Conservation (phyloP, 2,113 vertebrate species). For the Rhinolophus sinicus region DNA sequence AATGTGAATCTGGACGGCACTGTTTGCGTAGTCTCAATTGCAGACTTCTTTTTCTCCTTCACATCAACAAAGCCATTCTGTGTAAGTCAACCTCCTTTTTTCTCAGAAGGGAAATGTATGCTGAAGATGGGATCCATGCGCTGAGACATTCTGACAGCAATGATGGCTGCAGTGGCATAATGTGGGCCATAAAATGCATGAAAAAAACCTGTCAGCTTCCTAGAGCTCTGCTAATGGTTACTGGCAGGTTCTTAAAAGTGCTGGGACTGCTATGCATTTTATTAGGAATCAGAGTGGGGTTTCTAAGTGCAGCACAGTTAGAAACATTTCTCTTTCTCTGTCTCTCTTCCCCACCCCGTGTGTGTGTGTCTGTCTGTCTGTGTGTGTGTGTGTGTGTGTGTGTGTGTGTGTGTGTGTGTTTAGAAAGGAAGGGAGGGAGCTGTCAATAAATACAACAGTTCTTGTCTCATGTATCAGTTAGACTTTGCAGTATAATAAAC, state of each 20-base stretch:
- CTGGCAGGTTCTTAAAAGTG: background rate
- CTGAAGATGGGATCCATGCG: background rate
- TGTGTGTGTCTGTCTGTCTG: too few relatives aligned
- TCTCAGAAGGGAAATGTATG: slow-evolving; percentile 6
- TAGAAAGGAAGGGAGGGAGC: background rate
- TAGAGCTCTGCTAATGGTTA: background rate
- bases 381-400: background rate
- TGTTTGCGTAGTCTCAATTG: slow-evolving; percentile 13
- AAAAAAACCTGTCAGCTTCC: background rate
- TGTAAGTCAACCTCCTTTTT: background rate
- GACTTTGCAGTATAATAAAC: background rate
- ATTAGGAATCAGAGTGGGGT: background rate
- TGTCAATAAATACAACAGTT: background rate
- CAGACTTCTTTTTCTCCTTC: slow-evolving; percentile 46
- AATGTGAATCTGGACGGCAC: slow-evolving; percentile 33
- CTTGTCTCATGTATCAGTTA: background rate
- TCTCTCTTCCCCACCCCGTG: background rate
- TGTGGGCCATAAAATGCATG: background rate
- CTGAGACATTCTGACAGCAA: background rate
- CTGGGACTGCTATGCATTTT: background rate
- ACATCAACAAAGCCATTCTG: slow-evolving; percentile 43
- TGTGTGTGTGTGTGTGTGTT: background rate
- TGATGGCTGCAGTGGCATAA: background rate
- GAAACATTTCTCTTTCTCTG: background rate
- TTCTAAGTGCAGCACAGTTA: background rate